A percentile compares a stretch with the other conserved stretches of the same genome.
phyloP scores from a whole-genome alignment of 2,888 invertebrate genomes.

The Priapulus caudatus region DNA sequence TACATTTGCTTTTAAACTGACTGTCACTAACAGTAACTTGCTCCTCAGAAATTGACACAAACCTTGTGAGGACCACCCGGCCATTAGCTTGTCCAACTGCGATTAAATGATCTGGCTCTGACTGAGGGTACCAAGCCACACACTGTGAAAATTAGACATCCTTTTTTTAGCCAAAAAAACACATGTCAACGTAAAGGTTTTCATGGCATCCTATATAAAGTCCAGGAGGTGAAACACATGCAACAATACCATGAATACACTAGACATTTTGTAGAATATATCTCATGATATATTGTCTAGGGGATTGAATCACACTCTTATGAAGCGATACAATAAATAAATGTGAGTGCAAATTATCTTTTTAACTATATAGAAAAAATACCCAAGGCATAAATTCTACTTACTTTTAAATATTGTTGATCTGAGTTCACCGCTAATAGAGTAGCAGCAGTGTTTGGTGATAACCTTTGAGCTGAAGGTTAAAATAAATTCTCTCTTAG shows the following conservation, averaged over 20 bases:
- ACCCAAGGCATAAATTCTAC: too few species aligned
- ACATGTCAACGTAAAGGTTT: constrained; percentile 1
- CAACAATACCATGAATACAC: too few species aligned
- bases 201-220: constrained; percentile 3
- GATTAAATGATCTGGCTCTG: constrained; percentile 61
- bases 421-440: constrained; percentile 58
- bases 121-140: constrained; percentile 68
- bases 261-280: too few species aligned
- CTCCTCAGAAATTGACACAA: too few species aligned
- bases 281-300: too few species aligned
- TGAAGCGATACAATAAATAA: too few species aligned
- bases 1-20: too few species aligned
- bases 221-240: not conserved
- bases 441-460: constrained; percentile 54
- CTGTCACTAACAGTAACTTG: too few species aligned
- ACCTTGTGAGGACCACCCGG: constrained; percentile 59
- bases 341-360: too few species aligned
- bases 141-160: constrained; percentile 49
- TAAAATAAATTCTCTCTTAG: constrained; percentile 14
- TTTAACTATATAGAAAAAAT: too few species aligned
- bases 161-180: too few species aligned
- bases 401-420: constrained; percentile 58
- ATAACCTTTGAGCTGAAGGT: constrained; percentile 52
- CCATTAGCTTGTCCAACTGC: constrained; percentile 82
- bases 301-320: too few species aligned